Conservation (phyloP, 2,888 invertebrate species). For the Bruchidius siliquastri region DNA sequence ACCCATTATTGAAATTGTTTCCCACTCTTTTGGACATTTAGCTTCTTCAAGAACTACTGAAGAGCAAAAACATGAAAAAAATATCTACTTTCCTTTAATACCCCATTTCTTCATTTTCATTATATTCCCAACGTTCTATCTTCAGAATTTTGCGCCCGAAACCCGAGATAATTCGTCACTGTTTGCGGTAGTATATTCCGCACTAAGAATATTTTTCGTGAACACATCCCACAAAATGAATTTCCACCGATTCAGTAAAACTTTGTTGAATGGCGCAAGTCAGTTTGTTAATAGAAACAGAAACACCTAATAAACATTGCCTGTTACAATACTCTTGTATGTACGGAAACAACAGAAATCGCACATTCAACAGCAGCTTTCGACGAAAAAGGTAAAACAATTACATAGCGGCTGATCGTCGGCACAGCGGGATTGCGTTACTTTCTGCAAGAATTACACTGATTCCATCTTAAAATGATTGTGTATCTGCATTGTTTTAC, state of each 20-base stretch:
- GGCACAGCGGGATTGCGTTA: neutral
- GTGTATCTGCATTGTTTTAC: neutral
- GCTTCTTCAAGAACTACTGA: no score
- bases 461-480: neutral
- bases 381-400: neutral
- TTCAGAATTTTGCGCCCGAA: no score
- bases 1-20: no score
- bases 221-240: neutral
- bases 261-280: neutral
- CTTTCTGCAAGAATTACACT: neutral
- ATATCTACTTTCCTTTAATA: no score
- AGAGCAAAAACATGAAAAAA: no score
- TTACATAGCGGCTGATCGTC: neutral
- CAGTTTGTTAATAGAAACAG: neutral
- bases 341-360: neutral
- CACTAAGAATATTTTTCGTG: neutral
- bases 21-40: no score
- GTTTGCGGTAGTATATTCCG: no score
- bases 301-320: neutral
- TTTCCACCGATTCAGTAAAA: neutral
- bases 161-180: no score
- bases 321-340: neutral
- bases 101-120: no score
- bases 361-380: neutral
- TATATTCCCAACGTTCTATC: no score